These are phyloP conservation scores for Machimus rusticus DNA, from an alignment of 2,888 invertebrate genomes.

Conservation along the genomic window DNA sequence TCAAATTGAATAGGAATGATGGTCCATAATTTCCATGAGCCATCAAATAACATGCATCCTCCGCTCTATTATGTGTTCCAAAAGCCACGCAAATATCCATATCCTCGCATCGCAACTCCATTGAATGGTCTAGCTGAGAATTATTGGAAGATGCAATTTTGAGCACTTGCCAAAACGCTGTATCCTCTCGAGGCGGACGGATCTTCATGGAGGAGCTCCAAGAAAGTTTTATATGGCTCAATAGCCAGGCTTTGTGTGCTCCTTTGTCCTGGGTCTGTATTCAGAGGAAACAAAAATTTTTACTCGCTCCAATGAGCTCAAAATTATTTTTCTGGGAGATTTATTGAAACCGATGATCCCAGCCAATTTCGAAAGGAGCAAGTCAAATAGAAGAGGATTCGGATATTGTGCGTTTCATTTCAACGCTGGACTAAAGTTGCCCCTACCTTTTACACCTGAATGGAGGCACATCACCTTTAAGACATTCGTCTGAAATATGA, in stretches of 20 bases:
- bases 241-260: constrained; percentile 43
- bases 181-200: constrained; percentile 23
- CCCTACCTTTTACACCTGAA: not conserved
- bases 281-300: constrained; percentile 43
- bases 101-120: not conserved
- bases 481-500: not conserved
- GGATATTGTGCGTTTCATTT: not conserved
- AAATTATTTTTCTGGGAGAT: constrained; percentile 45
- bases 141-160: constrained; percentile 40
- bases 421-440: not conserved
- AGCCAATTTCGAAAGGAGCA: constrained; percentile 15
- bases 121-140: not conserved
- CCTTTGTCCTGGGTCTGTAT: constrained; percentile 37
- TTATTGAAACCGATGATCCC: constrained; percentile 38
- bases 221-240: constrained; percentile 48
- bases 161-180: constrained; percentile 46
- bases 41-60: constrained; percentile 28
- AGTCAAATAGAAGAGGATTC: not conserved
- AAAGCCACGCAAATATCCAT: constrained; percentile 27
- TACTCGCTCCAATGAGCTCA: constrained; percentile 45
- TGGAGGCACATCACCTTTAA: not conserved
- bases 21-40: constrained; percentile 45
- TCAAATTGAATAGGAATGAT: constrained; percentile 48
- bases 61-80: constrained; percentile 24
- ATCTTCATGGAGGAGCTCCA: constrained; percentile 36